phyloP scores from a whole-genome alignment of 2,888 invertebrate species.

The Agrotis ipsilon region DNA sequence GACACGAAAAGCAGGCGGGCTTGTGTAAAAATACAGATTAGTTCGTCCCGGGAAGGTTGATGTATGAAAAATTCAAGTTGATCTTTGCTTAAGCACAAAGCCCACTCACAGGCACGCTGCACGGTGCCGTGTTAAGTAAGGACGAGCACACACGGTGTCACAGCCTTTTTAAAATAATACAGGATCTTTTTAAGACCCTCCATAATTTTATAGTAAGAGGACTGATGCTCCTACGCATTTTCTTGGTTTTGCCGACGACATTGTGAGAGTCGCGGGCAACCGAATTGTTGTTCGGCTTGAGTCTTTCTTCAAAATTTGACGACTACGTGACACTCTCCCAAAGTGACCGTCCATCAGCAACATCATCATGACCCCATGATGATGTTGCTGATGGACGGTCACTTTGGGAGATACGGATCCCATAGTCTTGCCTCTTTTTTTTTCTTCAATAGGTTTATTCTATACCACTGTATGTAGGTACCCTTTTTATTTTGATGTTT shows the following conservation, averaged over 20 bases:
- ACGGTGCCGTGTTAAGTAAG: constrained; percentile 27
- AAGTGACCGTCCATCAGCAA: no score
- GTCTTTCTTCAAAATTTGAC: no score
- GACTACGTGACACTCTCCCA: no score
- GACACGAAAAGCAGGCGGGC: constrained; percentile 19
- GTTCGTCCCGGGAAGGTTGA: constrained; percentile 43
- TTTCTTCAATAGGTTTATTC: not conserved
- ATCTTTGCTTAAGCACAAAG: constrained; percentile 61
- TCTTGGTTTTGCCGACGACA: no score
- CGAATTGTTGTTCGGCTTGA: no score
- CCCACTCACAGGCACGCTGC: constrained; percentile 48
- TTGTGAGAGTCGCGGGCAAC: no score
- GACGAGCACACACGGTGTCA: constrained; percentile 27
- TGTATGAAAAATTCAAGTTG: constrained; percentile 66
- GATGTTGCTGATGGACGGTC: no score
- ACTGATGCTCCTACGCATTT: not conserved
- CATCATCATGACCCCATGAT: no score
- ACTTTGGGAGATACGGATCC: no score
- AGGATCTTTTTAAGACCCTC: not conserved
- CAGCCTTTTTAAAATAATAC: not conserved
- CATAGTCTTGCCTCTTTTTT: no score
- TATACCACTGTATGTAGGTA: not conserved
- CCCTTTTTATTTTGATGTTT: not conserved
- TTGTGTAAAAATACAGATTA: constrained; percentile 46
- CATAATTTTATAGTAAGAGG: not conserved